These are phyloP conservation scores for Polyommatus icarus DNA, from an alignment of 2,888 invertebrate genomes.

Conservation along the genomic window DNA sequence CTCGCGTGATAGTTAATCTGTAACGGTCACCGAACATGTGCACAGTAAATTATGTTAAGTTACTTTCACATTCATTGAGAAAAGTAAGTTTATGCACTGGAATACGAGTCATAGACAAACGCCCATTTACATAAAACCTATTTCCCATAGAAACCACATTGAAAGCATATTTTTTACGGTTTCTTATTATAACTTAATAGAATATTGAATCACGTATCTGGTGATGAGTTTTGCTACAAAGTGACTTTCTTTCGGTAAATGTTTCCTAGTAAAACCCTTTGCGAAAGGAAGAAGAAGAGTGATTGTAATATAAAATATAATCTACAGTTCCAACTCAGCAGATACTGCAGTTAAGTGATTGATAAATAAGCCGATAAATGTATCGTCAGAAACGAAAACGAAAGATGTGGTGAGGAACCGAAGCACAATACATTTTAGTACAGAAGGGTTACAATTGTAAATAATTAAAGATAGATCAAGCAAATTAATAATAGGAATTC, in stretches of 20 bases:
- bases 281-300: not conserved
- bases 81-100: slow-evolving; percentile 25
- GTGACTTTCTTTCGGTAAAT: no score
- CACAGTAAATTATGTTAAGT: slow-evolving; percentile 27
- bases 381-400: not conserved
- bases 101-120: slow-evolving; percentile 21
- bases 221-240: not conserved
- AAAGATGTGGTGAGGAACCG: not conserved
- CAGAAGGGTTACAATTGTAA: slow-evolving; percentile 22
- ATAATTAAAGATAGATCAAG: slow-evolving; percentile 29
- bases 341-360: not conserved
- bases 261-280: not conserved
- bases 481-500: slow-evolving; percentile 41
- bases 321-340: not conserved
- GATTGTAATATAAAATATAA: not conserved
- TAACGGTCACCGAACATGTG: slow-evolving; percentile 29
- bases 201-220: not conserved
- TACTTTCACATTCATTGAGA: slow-evolving; percentile 31
- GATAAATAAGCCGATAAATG: not conserved
- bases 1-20: slow-evolving; percentile 29
- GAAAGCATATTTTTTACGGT: not conserved
- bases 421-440: not conserved
- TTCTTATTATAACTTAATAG: not conserved
- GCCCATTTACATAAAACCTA: slow-evolving; percentile 26
- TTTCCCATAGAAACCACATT: slow-evolving; percentile 6